Percentiles rank a stretch among this genome's conserved stretches.
Conservation (phyloP, 2,888 invertebrate genomes). For the Agonopterix alstromeriana region DNA sequence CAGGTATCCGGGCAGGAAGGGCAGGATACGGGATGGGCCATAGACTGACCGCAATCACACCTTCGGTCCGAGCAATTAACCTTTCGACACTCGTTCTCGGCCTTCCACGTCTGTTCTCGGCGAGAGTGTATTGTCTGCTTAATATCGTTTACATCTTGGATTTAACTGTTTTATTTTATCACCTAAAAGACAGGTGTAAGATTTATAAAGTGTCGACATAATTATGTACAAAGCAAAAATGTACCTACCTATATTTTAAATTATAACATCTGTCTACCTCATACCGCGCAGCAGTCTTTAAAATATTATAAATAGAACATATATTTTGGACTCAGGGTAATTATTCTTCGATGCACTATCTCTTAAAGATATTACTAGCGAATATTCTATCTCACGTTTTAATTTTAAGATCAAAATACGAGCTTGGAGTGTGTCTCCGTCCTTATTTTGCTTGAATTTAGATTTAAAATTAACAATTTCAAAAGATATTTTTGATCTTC, state of each 20-base stretch:
- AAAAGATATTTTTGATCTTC: conserved; percentile 44
- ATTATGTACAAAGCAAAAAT: conserved; percentile 13
- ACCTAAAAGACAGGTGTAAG: neutral
- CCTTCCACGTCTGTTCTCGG: no score
- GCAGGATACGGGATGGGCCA: no score
- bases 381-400: conserved; percentile 2
- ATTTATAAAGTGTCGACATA: neutral
- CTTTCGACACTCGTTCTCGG: no score
- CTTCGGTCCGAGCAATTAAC: no score
- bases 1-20: no score
- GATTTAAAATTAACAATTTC: conserved; percentile 13
- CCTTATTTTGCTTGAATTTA: conserved; percentile 41
- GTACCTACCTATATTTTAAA: conserved; percentile 2
- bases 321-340: conserved; percentile 31
- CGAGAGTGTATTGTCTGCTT: no score
- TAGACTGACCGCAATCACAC: no score
- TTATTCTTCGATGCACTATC: conserved; percentile 11
- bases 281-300: conserved; percentile 22
- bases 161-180: neutral
- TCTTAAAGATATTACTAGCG: conserved; percentile 5
- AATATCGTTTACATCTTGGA: no score
- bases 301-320: conserved; percentile 2
- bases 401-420: conserved; percentile 19
- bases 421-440: conserved; percentile 51
- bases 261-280: conserved; percentile 32